phyloP scores from a whole-genome alignment of 1,140 invertebrate genomes.

The Bombus breviceps region DNA sequence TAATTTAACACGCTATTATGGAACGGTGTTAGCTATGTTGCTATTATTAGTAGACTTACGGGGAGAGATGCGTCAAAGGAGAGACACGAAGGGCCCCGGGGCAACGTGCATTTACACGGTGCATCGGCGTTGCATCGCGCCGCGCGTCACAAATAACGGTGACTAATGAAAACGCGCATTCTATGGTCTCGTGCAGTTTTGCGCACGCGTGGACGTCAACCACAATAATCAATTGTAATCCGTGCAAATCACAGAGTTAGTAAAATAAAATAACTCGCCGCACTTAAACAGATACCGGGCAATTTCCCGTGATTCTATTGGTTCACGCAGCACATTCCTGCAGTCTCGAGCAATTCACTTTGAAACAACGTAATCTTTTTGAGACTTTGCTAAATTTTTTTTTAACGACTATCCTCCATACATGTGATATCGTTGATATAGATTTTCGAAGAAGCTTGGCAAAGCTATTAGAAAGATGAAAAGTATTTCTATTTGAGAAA shows the following conservation, averaged over 20 bases:
- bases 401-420: no score
- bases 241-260: conserved; percentile 34
- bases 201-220: not conserved
- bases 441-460: no score
- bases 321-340: not conserved
- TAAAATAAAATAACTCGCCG: conserved; percentile 5
- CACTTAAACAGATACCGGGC: not conserved
- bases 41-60: conserved; percentile 39
- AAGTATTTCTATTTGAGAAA: no score
- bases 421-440: not conserved
- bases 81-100: conserved; percentile 23
- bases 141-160: conserved; percentile 65
- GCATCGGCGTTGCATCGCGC: conserved; percentile 56
- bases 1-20: conserved; percentile 38
- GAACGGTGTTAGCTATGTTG: conserved; percentile 21
- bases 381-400: not conserved
- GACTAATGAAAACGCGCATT: conserved; percentile 66
- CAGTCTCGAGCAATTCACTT: not conserved
- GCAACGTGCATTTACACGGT: conserved; percentile 61
- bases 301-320: not conserved
- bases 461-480: no score
- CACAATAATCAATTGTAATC: conserved; percentile 46
- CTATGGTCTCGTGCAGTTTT: conserved; percentile 50
- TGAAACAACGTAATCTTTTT: no score
- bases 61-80: conserved; percentile 23